These are phyloP conservation scores for Tortrix viridana DNA, from an alignment of 2,888 invertebrate species.

Conservation along the genomic window DNA sequence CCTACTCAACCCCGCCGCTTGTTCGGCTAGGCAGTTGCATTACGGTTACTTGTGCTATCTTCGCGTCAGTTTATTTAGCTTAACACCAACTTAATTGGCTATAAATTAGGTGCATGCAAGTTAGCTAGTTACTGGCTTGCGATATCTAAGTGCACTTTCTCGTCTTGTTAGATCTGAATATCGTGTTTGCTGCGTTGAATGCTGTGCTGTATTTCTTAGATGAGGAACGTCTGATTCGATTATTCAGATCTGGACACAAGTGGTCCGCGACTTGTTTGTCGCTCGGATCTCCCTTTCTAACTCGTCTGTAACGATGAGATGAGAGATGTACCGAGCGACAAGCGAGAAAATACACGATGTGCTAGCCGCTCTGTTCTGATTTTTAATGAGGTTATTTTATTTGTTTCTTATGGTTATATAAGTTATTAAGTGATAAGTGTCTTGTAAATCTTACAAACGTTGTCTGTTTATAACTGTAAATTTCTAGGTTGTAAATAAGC, in stretches of 20 bases:
- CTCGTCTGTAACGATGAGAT: too few species aligned
- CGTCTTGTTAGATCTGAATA: constrained; percentile 63
- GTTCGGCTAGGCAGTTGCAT: constrained; percentile 56
- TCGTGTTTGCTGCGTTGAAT: constrained; percentile 45
- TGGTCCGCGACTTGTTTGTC: too few species aligned
- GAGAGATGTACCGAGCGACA: too few species aligned
- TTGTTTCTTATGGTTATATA: constrained; percentile 5
- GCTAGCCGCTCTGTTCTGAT: too few species aligned
- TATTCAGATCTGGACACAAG: background rate
- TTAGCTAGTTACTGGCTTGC: constrained; percentile 66
- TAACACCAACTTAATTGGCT: constrained; percentile 81
- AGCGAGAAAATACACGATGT: too few species aligned
- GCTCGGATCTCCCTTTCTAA: too few species aligned
- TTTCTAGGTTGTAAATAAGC: constrained; percentile 3
- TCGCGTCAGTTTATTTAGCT: constrained; percentile 77
- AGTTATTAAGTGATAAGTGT: constrained; percentile 4
- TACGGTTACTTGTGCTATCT: constrained; percentile 72
- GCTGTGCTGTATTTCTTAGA: constrained; percentile 9
- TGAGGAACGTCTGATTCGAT: background rate
- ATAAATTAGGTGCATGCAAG: constrained; percentile 76
- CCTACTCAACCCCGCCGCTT: constrained; percentile 57
- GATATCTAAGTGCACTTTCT: constrained; percentile 55
- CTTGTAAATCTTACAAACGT: background rate
- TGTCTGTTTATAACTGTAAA: background rate
- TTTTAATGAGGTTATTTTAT: constrained; percentile 4